Percentiles rank a stretch among this genome's conserved stretches.
Conservation (phyloP, 2,888 invertebrate species). For the Cancer borealis region DNA sequence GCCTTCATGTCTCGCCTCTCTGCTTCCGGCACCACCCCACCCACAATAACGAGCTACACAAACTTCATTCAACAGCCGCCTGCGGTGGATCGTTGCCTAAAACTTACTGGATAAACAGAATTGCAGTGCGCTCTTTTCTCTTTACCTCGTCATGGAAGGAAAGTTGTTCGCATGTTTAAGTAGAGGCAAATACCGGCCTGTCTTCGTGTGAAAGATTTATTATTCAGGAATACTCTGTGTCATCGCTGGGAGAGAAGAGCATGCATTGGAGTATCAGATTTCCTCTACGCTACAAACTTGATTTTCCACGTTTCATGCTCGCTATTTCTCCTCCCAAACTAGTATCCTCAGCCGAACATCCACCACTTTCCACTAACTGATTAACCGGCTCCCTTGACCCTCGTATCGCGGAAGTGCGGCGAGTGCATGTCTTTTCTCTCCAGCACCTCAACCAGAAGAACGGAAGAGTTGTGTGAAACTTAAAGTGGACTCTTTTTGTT, state of each 20-base stretch:
- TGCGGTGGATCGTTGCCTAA: background rate
- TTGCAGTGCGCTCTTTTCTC: slow-evolving; percentile 1
- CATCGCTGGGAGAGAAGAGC: background rate
- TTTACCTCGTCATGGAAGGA: background rate
- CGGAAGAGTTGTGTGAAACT: background rate
- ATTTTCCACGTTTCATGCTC: background rate
- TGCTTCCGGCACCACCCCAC: background rate
- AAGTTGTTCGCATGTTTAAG: background rate
- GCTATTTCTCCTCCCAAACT: background rate
- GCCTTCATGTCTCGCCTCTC: background rate
- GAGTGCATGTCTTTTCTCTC: slow-evolving; percentile 6
- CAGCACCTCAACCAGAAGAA: background rate
- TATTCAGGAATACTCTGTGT: background rate
- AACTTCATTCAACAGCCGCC: slow-evolving; percentile 35
- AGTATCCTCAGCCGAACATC: background rate
- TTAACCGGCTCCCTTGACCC: slow-evolving; percentile 9
- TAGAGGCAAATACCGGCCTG: background rate
- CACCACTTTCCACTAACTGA: slow-evolving; percentile 22
- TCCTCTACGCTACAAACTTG: background rate
- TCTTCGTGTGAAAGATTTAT: background rate
- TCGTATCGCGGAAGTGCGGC: background rate
- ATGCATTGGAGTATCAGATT: background rate
- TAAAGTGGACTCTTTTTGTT: background rate
- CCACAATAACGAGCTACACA: slow-evolving; percentile 40
- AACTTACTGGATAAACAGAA: slow-evolving; percentile 2